These are phyloP conservation scores for Torymus texanus DNA, from an alignment of 2,888 invertebrate genomes.

Conservation along the genomic window DNA sequence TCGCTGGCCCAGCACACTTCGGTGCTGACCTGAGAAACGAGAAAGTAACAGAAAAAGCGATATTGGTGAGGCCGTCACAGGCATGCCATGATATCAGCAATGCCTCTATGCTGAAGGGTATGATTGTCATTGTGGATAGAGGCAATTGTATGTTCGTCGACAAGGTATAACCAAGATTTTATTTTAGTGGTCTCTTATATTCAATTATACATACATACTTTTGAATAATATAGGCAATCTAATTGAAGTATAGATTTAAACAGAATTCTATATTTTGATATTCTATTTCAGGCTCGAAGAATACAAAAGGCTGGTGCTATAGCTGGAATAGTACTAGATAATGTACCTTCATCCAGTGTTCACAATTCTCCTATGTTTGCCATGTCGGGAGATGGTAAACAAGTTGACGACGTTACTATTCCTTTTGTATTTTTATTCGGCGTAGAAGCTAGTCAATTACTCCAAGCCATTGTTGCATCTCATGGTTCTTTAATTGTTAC, in stretches of 20 bases:
- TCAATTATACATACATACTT: neutral
- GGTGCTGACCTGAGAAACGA: constrained; percentile 85
- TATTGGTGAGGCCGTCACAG: constrained; percentile 83
- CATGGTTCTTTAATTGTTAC: constrained; percentile 66
- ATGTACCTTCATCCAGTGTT: constrained; percentile 85
- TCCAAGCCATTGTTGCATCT: constrained; percentile 76
- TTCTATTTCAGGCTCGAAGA: constrained; percentile 79
- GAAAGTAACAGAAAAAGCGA: constrained; percentile 80
- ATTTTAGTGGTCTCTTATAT: neutral
- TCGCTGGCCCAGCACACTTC: constrained; percentile 94
- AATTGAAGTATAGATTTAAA: neutral
- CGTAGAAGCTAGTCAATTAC: constrained; percentile 84
- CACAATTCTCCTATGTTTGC: constrained; percentile 91
- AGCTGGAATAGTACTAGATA: constrained; percentile 91
- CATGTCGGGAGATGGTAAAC: constrained; percentile 93
- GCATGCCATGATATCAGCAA: constrained; percentile 81
- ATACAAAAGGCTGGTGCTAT: constrained; percentile 89
- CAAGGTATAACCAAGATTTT: constrained; percentile 78
- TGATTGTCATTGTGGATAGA: constrained; percentile 90
- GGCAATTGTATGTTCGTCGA: constrained; percentile 97
- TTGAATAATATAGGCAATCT: too few species aligned
- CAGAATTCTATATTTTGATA: constrained; percentile 4
- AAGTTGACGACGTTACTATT: constrained; percentile 86
- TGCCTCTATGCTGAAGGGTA: constrained; percentile 79
- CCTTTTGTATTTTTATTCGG: constrained; percentile 94